phyloP scores from a whole-genome alignment of 2,113 vertebrate species.

The Chunga burmeisteri region DNA sequence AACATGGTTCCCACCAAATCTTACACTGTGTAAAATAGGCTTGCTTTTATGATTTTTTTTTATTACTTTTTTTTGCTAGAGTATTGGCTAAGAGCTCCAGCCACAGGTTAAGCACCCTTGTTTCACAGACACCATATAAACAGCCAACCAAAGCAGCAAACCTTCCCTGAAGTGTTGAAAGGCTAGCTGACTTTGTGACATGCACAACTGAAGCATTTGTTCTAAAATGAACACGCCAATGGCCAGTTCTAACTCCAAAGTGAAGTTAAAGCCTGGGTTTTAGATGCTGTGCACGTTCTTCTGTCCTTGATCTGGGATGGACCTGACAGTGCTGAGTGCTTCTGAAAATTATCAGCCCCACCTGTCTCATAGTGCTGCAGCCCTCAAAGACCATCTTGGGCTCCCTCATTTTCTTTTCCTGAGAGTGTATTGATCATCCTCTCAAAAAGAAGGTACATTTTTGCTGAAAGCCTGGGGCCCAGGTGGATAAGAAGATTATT shows the following conservation, averaged over 20 bases:
- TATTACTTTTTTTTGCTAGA: neutral
- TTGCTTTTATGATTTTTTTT: neutral
- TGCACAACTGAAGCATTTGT: neutral
- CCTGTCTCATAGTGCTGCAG: neutral
- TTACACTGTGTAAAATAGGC: neutral
- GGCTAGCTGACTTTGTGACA: neutral
- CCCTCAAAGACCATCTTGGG: neutral
- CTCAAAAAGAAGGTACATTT: neutral
- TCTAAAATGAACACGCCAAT: neutral
- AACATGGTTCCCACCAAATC: neutral
- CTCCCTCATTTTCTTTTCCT: constrained; percentile 12
- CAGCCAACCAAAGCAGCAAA: neutral
- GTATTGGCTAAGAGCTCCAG: neutral
- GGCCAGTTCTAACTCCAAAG: neutral
- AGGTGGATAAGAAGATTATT: constrained; percentile 15
- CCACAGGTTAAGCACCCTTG: neutral
- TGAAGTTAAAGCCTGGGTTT: neutral
- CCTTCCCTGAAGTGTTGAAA: neutral
- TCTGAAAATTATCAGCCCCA: neutral
- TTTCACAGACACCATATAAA: neutral
- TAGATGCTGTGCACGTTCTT: neutral
- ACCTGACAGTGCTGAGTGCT: neutral
- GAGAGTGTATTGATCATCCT: neutral
- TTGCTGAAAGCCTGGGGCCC: neutral
- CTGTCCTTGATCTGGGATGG: neutral